These are phyloP conservation scores for Melanotaenia maccullochi DNA, from an alignment of 2,797 vertebrate genomes.

Conservation along the genomic window DNA sequence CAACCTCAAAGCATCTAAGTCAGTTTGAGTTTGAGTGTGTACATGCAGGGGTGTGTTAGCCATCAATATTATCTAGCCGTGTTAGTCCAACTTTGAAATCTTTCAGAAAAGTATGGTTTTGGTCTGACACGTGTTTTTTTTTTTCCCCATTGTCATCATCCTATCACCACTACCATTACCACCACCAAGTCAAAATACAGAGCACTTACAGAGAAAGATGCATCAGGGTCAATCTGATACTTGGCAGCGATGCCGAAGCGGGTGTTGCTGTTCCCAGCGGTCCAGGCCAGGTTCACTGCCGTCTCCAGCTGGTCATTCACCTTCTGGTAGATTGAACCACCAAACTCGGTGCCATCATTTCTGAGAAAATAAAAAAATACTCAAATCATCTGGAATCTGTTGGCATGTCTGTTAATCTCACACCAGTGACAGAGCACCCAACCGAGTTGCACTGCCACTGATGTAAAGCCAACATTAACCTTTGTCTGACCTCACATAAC, in stretches of 20 bases:
- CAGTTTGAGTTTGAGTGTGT: too few relatives aligned
- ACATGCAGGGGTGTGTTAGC: too few relatives aligned
- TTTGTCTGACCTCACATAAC: constrained; percentile 39
- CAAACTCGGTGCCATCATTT: constrained; percentile 97
- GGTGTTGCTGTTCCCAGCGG: constrained; percentile 97
- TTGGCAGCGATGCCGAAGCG: constrained; percentile 98
- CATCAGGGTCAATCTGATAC: constrained; percentile 95
- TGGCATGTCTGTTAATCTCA: background rate
- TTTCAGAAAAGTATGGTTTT: background rate
- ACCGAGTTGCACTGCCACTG: background rate
- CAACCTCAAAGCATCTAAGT: background rate
- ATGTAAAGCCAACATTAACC: constrained; percentile 25
- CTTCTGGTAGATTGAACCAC: constrained; percentile 98
- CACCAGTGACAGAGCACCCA: background rate
- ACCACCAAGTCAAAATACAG: background rate
- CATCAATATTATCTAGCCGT: background rate
- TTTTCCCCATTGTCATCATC: background rate
- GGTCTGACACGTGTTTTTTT: too few relatives aligned
- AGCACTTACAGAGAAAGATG: constrained; percentile 92
- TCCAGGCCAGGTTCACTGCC: constrained; percentile 95
- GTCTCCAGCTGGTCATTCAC: constrained; percentile 97
- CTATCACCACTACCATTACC: background rate
- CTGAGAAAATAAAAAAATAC: constrained; percentile 68
- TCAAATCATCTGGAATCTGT: background rate
- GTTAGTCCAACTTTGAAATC: background rate